Evolutionary conservation across 2,888 invertebrate species (phyloP).

Genomic region (Drosophila kokeensis): DNA sequence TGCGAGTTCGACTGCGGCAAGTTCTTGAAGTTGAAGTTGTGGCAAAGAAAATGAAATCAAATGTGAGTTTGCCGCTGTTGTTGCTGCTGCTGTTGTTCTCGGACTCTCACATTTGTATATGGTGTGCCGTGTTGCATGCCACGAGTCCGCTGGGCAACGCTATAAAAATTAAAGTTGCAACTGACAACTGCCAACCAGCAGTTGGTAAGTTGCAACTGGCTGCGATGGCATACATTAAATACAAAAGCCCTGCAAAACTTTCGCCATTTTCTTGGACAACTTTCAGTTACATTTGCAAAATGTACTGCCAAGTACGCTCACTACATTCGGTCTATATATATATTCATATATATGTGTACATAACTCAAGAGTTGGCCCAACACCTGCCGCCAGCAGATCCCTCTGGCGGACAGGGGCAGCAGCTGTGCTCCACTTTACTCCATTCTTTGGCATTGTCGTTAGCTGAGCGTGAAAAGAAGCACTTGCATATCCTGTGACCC

Average conservation of each 20-base stretch:
- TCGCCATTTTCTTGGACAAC: conserved; percentile 78
- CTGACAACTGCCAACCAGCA: conserved; percentile 34
- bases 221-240: conserved; percentile 63
- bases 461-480: conserved; percentile 76
- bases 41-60: conserved; percentile 58
- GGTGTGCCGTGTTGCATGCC: conserved; percentile 11
- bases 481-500: conserved; percentile 83
- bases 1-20: conserved; percentile 41
- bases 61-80: conserved; percentile 41
- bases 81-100: conserved; percentile 19
- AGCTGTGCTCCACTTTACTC: conserved; percentile 34
- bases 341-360: conserved; percentile 24
- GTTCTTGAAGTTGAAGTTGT: conserved; percentile 27
- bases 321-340: neutral
- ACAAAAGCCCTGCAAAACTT: conserved; percentile 68
- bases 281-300: conserved; percentile 77
- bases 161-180: conserved; percentile 63
- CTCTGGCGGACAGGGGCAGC: conserved; percentile 47
- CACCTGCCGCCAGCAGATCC: conserved; percentile 37
- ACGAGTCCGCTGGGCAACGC: conserved; percentile 10
- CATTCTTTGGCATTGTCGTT: conserved; percentile 60
- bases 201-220: conserved; percentile 42
- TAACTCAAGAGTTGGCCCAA: conserved; percentile 63
- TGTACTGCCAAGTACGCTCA: conserved; percentile 65
- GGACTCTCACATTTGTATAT: conserved; percentile 21